A percentile compares a stretch with the other conserved stretches of the same genome.
Conservation (phyloP, 2,888 invertebrate species). For the Yponomeuta cagnagella region DNA sequence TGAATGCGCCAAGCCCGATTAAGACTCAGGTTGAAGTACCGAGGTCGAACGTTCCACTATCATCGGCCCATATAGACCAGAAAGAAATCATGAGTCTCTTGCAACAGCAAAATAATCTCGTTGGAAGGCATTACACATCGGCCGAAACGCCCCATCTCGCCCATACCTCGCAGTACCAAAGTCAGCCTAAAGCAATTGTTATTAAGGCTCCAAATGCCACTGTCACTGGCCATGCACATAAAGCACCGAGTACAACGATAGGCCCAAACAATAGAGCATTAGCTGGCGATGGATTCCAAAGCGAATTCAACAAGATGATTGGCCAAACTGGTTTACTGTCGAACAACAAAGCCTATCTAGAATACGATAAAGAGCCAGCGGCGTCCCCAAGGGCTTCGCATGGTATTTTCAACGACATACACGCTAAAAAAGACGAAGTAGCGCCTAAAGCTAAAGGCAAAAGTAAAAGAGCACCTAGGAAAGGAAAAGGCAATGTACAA, state of each 20-base stretch:
- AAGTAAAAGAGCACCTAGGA: constrained; percentile 2
- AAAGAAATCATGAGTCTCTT: constrained; percentile 44
- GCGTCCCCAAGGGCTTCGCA: background rate
- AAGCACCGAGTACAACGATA: background rate
- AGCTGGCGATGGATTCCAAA: background rate
- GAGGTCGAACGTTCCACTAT: background rate
- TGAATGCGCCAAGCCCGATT: background rate
- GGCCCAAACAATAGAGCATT: background rate
- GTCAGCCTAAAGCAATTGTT: background rate
- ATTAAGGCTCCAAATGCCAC: background rate
- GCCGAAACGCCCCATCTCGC: background rate
- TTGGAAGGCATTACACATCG: background rate
- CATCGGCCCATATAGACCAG: constrained; percentile 31
- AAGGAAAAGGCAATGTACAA: background rate
- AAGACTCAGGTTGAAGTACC: background rate
- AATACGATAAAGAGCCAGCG: background rate
- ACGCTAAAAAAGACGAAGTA: background rate
- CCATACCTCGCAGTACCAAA: background rate
- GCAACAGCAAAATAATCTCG: constrained; percentile 39
- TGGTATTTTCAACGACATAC: background rate
- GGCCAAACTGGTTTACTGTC: background rate
- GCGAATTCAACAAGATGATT: background rate
- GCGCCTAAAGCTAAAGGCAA: background rate
- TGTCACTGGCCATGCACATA: background rate
- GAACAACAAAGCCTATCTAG: background rate